A percentile compares a stretch with the other conserved stretches of the same genome.
phyloP scores from a whole-genome alignment of 2,113 vertebrate genomes.

The Daboia siamensis region DNA sequence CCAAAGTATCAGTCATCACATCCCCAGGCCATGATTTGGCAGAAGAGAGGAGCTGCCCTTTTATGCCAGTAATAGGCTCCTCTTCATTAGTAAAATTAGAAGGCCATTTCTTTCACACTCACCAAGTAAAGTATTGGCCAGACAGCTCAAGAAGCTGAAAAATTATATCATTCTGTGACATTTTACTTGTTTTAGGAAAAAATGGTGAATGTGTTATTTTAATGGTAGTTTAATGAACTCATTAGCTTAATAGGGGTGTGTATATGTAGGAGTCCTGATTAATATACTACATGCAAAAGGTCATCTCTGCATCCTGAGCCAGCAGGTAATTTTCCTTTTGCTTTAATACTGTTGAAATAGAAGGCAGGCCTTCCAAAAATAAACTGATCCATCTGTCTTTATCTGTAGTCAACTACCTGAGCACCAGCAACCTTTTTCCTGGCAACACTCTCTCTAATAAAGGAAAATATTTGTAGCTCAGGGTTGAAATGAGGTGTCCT shows the following conservation, averaged over 20 bases:
- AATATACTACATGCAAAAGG: slow-evolving; percentile 17
- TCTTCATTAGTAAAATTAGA: slow-evolving; percentile 11
- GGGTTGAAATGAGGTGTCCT: not conserved
- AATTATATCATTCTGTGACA: not conserved
- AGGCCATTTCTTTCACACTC: not conserved
- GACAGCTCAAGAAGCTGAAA: not conserved
- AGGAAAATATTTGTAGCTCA: not conserved
- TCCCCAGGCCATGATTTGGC: not conserved
- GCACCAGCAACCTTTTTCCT: not conserved
- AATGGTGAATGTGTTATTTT: slow-evolving; percentile 15
- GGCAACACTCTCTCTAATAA: not conserved
- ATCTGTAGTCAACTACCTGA: slow-evolving; percentile 4
- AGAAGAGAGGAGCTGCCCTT: not conserved
- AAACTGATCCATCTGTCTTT: not conserved
- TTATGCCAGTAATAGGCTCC: not conserved
- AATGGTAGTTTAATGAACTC: slow-evolving; percentile 19
- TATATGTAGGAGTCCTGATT: slow-evolving; percentile 1
- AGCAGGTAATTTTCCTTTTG: slow-evolving; percentile 5
- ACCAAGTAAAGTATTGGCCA: not conserved
- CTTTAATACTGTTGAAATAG: not conserved
- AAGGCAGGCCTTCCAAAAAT: not conserved
- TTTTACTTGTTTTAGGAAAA: slow-evolving; percentile 31
- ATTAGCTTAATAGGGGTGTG: slow-evolving; percentile 1
- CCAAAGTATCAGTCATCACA: not conserved
- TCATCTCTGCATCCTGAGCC: not conserved